Conservation (phyloP, 2,888 invertebrate genomes). For the Lasioglossum pauxillum region DNA sequence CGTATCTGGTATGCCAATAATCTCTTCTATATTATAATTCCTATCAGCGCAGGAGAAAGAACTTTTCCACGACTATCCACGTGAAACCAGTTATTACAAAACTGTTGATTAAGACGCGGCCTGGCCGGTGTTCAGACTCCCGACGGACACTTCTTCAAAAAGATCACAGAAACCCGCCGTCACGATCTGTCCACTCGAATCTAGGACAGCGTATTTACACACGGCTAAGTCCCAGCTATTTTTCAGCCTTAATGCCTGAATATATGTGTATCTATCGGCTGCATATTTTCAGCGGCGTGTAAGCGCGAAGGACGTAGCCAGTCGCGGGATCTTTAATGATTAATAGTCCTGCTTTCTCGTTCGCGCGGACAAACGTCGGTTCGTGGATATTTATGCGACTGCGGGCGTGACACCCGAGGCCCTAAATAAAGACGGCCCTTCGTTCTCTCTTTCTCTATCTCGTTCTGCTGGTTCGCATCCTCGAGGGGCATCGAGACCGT, state of each 20-base stretch:
- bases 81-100: neutral
- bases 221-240: conserved; percentile 23
- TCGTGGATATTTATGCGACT: conserved; percentile 80
- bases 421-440: conserved; percentile 70
- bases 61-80: neutral
- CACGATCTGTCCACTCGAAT: conserved; percentile 30
- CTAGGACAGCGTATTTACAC: conserved; percentile 30
- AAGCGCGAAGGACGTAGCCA: neutral
- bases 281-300: conserved; percentile 29
- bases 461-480: neutral
- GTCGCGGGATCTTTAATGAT: conserved; percentile 79
- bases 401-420: conserved; percentile 47
- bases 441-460: conserved; percentile 1
- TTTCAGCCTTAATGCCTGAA: conserved; percentile 24
- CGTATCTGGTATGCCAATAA: neutral
- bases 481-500: conserved; percentile 40
- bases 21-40: neutral
- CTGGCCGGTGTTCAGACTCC: neutral
- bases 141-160: neutral
- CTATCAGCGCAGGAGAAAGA: neutral
- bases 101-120: conserved; percentile 8
- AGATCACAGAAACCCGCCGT: neutral
- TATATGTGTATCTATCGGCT: conserved; percentile 22
- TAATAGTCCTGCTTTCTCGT: conserved; percentile 77
- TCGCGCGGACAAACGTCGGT: conserved; percentile 73